Base-by-base conservation (phyloP, 2,797 vertebrate genomes). In the Spinus olivaceus region DNA sequence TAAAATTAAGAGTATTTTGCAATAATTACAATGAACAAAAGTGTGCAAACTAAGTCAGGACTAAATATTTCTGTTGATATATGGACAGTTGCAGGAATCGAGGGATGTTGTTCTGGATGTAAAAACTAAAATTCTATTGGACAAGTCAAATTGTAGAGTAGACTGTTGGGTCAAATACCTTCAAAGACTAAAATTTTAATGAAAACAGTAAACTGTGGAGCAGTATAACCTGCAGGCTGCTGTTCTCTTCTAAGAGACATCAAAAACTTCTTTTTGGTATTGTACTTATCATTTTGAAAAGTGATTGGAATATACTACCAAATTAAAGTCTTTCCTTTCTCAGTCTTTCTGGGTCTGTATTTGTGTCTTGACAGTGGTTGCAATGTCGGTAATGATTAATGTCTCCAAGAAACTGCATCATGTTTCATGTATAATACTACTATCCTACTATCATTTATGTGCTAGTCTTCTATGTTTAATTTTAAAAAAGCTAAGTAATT, bases 1-100 rank as follows among this genome's bases (percentile, higher is more conserved):
- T 66, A 95, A 94, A 95, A 82, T 81, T 78, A 89, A 50, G 71
- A 88, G 59, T 95, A 90, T 86, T 94, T 82, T 49, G 27, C 70
- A 66, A 53, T 66, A 92, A 71, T 90, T 81, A 51, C 35, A 72
- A 51, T 32, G 56, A 78, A 78, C 30, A 86, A 74, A 71, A 96
- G 88, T 66, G 30, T 91, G 59, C 66, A 92, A 61, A 90, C 50
- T 96, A 91, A 90, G 50, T 87, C 61, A 86, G 72, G n/a, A 81
- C 56, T 85, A 57, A 79, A 10, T 83, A 77, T 93, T 86, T 95
- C 51, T 93, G 11, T 71, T 95, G 59, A 47, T 60, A 27, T 88
- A 41, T 84, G 87, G 81, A 80, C 79, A 82, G 32, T 66, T 65
- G 49, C 47, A 91, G 59, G 32, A 82, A 66, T 22, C 84, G 44